A percentile compares a stretch with the other conserved stretches of the same genome.
phyloP scores from a whole-genome alignment of 2,113 vertebrate genomes.

The Percina caprodes region DNA sequence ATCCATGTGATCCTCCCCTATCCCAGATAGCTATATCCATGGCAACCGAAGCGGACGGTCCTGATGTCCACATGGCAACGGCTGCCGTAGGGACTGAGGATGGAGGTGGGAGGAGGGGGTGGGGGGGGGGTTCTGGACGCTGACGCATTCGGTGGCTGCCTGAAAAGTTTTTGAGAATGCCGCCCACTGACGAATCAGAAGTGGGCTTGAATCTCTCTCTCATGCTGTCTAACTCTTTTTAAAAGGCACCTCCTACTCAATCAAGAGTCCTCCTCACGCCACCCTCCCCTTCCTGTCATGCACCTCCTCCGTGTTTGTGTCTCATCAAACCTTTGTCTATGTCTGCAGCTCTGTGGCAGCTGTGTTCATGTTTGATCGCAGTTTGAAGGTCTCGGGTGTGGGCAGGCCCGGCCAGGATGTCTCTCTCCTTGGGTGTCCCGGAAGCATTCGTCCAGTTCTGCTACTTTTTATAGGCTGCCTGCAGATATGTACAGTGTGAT shows the following conservation, averaged over 20 bases:
- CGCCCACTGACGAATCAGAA: slow-evolving; percentile 70
- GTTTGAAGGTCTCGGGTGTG: slow-evolving; percentile 55
- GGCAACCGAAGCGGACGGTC: slow-evolving; percentile 63
- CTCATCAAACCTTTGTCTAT: slow-evolving; percentile 74
- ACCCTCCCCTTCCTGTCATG: slow-evolving; percentile 47
- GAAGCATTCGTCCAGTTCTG: slow-evolving; percentile 49
- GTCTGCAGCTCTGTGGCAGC: slow-evolving; percentile 60
- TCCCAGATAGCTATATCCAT: slow-evolving; percentile 64
- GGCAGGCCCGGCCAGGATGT: slow-evolving; percentile 59
- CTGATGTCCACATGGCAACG: slow-evolving; percentile 77
- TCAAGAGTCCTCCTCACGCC: slow-evolving; percentile 52
- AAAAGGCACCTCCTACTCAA: slow-evolving; percentile 74
- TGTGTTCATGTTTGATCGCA: slow-evolving; percentile 62
- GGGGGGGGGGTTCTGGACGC: slow-evolving; percentile 43
- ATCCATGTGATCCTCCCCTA: slow-evolving; percentile 54
- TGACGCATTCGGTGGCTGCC: slow-evolving; percentile 67
- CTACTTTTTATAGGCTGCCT: slow-evolving; percentile 5
- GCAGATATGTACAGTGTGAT: slow-evolving; percentile 5
- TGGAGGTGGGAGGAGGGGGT: slow-evolving; percentile 43
- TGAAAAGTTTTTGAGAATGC: slow-evolving; percentile 74
- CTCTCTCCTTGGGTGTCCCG: slow-evolving; percentile 51
- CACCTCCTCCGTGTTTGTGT: slow-evolving; percentile 73
- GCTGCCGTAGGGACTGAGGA: slow-evolving; percentile 63
- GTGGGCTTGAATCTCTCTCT: slow-evolving; percentile 61
- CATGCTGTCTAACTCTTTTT: slow-evolving; percentile 42